Percentiles rank a stretch among this genome's conserved stretches.
Conservation (phyloP, 2,113 vertebrate species). For the Boulengeromyrus knoepffleri region DNA sequence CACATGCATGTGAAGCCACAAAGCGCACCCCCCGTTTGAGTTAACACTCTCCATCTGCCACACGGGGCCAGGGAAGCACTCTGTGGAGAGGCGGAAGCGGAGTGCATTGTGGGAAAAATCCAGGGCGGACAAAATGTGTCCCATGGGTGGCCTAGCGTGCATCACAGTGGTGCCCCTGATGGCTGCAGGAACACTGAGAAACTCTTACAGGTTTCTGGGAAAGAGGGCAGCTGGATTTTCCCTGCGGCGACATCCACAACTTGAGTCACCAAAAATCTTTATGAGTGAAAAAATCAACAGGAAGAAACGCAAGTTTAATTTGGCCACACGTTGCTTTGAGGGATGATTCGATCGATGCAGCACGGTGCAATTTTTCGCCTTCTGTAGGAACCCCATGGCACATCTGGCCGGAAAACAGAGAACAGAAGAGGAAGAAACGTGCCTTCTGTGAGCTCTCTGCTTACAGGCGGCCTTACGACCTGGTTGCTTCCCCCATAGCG, state of each 20-base stretch:
- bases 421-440: not conserved
- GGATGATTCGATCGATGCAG: constrained; percentile 6
- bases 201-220: not conserved
- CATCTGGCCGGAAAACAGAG: not conserved
- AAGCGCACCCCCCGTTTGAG: not conserved
- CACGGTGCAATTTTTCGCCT: constrained; percentile 8
- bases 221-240: not conserved
- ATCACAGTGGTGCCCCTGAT: not conserved
- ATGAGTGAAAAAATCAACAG: not conserved
- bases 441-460: not conserved
- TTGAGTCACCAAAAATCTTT: not conserved
- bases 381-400: not conserved
- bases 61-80: not conserved
- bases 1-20: constrained; percentile 8
- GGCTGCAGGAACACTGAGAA: not conserved
- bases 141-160: not conserved
- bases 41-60: constrained; percentile 6
- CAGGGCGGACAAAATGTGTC: not conserved
- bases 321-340: constrained; percentile 5
- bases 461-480: not conserved
- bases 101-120: constrained; percentile 2
- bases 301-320: not conserved
- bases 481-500: not conserved
- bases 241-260: not conserved
- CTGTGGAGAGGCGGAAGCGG: not conserved